These are phyloP conservation scores for Colius striatus DNA, from an alignment of 2,113 vertebrate genomes.

Conservation along the genomic window DNA sequence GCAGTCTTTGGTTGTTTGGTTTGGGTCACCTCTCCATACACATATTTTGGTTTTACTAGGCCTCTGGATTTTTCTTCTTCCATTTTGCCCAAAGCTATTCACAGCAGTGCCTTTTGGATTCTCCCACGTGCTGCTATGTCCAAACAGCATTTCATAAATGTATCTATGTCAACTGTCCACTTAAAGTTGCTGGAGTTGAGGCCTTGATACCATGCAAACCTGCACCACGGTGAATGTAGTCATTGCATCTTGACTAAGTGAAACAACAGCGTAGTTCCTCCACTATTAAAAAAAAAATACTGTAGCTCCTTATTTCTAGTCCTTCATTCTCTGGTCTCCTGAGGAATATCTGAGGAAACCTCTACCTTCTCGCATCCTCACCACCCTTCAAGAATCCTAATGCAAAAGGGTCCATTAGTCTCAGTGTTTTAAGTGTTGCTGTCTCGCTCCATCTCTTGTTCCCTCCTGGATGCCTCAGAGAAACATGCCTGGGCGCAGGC, in stretches of 20 bases:
- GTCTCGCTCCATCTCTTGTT: rapidly evolving
- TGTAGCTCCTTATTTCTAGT: background rate
- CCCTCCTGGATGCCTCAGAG: background rate
- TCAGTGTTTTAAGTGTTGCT: background rate
- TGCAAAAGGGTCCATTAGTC: background rate
- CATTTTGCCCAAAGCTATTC: background rate
- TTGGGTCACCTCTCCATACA: background rate
- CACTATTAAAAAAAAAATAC: background rate
- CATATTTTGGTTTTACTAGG: background rate
- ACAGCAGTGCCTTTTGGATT: background rate
- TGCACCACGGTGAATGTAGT: background rate
- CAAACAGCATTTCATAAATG: background rate
- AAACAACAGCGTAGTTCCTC: background rate
- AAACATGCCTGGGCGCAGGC: background rate
- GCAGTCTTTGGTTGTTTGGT: background rate
- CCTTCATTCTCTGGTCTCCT: background rate
- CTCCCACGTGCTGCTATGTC: rapidly evolving
- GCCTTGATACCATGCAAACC: background rate
- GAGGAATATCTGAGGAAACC: background rate
- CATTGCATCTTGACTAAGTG: background rate
- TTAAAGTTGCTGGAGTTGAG: background rate
- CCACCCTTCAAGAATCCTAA: background rate
- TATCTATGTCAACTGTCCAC: background rate
- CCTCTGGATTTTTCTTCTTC: background rate
- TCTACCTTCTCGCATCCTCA: rapidly evolving